phyloP scores from a whole-genome alignment of 1,140 invertebrate genomes.

The Vollenhovia emeryi region DNA sequence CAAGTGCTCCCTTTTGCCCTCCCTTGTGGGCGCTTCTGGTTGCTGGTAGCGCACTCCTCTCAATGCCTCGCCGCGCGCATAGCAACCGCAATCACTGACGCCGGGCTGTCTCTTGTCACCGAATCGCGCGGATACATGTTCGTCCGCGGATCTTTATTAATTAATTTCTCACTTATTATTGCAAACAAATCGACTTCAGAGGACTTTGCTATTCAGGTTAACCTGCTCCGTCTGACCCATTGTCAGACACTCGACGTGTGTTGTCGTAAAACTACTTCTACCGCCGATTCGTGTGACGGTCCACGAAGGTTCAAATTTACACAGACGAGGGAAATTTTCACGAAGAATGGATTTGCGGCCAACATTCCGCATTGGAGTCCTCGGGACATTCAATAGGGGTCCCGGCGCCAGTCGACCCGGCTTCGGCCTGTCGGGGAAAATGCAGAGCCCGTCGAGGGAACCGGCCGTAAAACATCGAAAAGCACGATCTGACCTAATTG shows the following conservation, averaged over 20 bases:
- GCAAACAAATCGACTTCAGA: too few relatives aligned
- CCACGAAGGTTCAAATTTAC: not conserved
- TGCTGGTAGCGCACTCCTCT: not conserved
- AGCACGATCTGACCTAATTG: constrained; percentile 17
- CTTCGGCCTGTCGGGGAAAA: not conserved
- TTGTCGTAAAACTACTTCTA: not conserved
- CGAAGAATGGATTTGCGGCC: not conserved
- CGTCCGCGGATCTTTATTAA: too few relatives aligned
- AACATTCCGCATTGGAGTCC: not conserved
- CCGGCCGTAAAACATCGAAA: not conserved
- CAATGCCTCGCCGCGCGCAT: not conserved
- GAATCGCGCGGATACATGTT: too few relatives aligned
- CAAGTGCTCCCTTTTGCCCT: too few relatives aligned
- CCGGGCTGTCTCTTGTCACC: too few relatives aligned
- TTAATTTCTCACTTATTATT: too few relatives aligned
- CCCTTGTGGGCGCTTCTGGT: too few relatives aligned
- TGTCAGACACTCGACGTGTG: not conserved
- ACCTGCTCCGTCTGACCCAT: not conserved
- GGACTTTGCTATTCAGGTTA: too few relatives aligned
- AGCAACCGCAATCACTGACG: not conserved
- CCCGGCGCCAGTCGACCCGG: not conserved
- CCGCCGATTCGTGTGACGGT: not conserved
- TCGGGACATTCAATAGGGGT: not conserved
- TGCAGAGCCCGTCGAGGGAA: not conserved
- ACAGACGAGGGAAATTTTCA: not conserved